Conservation (phyloP, 2,113 vertebrate genomes). For the Drymodes brunneopygia region DNA sequence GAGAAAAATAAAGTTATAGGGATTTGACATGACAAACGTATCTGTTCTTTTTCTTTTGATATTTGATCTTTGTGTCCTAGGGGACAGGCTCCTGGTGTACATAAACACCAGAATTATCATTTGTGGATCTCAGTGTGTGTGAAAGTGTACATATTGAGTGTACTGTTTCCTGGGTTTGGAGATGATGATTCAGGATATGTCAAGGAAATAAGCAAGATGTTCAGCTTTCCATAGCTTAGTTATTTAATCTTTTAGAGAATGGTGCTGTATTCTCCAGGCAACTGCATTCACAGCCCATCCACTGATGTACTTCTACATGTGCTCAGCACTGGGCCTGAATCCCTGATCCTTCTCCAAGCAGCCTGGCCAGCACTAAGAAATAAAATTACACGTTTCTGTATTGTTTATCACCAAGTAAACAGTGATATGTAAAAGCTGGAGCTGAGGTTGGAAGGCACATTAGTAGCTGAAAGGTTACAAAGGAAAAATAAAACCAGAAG, state of each 20-base stretch:
- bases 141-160: background rate
- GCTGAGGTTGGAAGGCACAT: background rate
- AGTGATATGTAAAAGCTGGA: background rate
- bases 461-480: background rate
- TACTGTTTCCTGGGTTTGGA: background rate
- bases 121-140: background rate
- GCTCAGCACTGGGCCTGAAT: background rate
- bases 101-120: background rate
- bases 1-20: background rate
- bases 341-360: background rate
- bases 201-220: background rate
- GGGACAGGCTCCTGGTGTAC: background rate
- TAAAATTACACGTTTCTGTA: background rate
- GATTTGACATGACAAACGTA: background rate
- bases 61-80: background rate
- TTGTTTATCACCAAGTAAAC: background rate
- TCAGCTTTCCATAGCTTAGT: background rate
- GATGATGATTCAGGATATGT: background rate
- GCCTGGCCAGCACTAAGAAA: background rate
- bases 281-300: background rate
- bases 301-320: background rate
- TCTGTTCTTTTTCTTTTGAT: background rate
- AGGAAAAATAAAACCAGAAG: background rate
- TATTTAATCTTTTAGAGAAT: background rate
- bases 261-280: background rate